Evolutionary conservation across 1,140 invertebrate species (phyloP), one percentile per base, ranked within the genome.

Genomic region (Conopomorpha cramerella): DNA sequence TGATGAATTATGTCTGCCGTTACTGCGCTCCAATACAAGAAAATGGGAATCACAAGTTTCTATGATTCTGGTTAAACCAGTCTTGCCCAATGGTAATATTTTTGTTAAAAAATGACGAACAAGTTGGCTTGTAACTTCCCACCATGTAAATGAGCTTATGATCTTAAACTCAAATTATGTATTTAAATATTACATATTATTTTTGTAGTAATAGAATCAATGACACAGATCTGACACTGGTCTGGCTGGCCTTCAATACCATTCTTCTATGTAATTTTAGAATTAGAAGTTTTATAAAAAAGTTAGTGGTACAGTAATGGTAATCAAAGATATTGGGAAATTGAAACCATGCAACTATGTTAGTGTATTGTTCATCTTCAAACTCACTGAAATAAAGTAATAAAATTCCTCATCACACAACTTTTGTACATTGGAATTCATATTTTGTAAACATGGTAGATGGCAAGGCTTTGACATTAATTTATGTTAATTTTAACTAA

Each of bases 51-150:
- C 73, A 13, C 82, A 85, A 76, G 81, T 89, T 3, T 84, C 79
- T 34, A 89, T 93, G 88, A 84, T 92, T 10, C 60, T 91, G 30
- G 86, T 92, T 1, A 86, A 84, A 64, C 88, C 89, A 3, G 78
- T 84, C n/a, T 34, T 49, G 17, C 68, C 76, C 26, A 72, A 74
- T 19, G 55, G 41, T 49, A 43, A 43, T 31, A 58, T 43, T 8
- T n/a, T 0, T 15, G 4, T 10, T 23, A 23, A n/a, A n/a, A n/a
- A n/a, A n/a, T n/a, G n/a, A 23, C 19, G 10, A 6, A 23, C 19
- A 23, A 23, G n/a, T n/a, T n/a, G n/a, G n/a, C n/a, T n/a, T n/a
- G n/a, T n/a, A n/a, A n/a, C n/a, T n/a, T n/a, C n/a, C n/a, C n/a
- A n/a, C n/a, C n/a, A n/a, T n/a, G n/a, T 27, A 27, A 3, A 27